A percentile compares a stretch with the other conserved stretches of the same genome.
These are phyloP conservation scores for Nymphicus hollandicus DNA, from an alignment of 2,113 vertebrate species.

Conservation along the genomic window DNA sequence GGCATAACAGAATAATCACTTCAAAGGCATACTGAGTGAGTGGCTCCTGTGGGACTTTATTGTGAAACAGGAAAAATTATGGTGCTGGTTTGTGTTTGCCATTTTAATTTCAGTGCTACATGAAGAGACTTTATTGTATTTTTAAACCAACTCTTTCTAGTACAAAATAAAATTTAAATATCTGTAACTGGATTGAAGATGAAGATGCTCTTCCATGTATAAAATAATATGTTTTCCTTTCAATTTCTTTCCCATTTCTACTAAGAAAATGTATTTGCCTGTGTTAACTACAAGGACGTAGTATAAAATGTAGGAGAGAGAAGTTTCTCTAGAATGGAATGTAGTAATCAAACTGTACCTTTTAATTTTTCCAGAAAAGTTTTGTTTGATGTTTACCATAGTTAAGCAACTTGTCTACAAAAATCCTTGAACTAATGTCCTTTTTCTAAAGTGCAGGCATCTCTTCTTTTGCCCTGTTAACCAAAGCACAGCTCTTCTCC, in stretches of 20 bases:
- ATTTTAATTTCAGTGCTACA: background rate
- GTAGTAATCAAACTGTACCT: background rate
- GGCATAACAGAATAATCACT: background rate
- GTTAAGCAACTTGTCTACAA: background rate
- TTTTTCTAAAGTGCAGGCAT: background rate
- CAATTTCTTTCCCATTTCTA: background rate
- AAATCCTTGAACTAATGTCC: background rate
- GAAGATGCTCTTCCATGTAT: background rate
- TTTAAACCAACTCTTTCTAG: background rate
- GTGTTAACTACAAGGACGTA: background rate
- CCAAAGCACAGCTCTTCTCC: background rate
- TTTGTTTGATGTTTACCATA: background rate
- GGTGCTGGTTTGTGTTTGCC: background rate
- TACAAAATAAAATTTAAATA: background rate
- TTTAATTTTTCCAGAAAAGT: background rate
- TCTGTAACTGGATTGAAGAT: background rate
- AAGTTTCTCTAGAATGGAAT: background rate
- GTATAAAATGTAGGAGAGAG: background rate
- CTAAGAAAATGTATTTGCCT: background rate
- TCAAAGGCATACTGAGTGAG: background rate
- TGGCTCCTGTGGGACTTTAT: background rate
- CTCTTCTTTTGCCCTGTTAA: background rate
- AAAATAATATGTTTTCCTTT: background rate
- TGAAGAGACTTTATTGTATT: background rate
- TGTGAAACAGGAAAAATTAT: background rate